A percentile compares a stretch with the other conserved stretches of the same genome.
Conservation (phyloP, 2,113 vertebrate genomes). For the Setophaga kirtlandii region DNA sequence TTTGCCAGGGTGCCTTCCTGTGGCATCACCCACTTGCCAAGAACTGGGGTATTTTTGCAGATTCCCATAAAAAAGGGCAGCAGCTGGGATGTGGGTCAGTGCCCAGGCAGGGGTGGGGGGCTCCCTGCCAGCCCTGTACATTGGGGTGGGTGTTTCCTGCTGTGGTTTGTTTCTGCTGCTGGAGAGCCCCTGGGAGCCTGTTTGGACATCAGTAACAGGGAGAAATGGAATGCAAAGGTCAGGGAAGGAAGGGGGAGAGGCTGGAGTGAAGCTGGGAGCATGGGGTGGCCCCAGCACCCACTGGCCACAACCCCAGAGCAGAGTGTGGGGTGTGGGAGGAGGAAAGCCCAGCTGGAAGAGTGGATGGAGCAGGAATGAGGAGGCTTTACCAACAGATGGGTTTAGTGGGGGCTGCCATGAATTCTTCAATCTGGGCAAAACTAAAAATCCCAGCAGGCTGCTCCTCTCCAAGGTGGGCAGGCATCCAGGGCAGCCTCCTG, state of each 20-base stretch:
- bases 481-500: background rate
- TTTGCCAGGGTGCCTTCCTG: background rate
- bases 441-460: background rate
- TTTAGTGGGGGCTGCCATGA: background rate
- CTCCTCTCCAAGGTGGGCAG: background rate
- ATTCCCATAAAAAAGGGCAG: background rate
- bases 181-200: background rate
- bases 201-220: background rate
- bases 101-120: background rate
- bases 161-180: background rate
- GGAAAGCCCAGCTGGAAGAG: background rate
- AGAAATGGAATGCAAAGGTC: slow-evolving; percentile 43
- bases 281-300: background rate
- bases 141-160: background rate
- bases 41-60: background rate
- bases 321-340: background rate
- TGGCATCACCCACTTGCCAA: background rate
- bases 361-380: background rate
- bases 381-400: background rate
- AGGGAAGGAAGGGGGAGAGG: background rate
- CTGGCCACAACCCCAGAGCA: background rate
- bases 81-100: background rate
- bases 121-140: rapidly evolving
- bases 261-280: background rate
- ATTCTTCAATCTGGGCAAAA: background rate